These are phyloP conservation scores for Cheilosia impressa DNA, from an alignment of 2,888 invertebrate genomes.

Conservation along the genomic window DNA sequence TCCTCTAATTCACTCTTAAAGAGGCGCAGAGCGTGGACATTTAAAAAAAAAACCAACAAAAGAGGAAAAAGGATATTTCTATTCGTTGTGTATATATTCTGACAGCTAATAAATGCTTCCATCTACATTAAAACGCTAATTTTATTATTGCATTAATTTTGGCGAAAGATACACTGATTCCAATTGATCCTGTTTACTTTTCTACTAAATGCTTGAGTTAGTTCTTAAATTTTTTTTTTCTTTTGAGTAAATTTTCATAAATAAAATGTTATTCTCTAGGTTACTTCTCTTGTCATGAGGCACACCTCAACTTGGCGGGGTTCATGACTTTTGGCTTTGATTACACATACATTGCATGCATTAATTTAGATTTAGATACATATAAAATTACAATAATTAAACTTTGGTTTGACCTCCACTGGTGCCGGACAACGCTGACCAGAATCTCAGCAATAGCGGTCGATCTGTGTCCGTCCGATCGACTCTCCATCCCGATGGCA, in stretches of 20 bases:
- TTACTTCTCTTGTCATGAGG: constrained; percentile 51
- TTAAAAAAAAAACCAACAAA: neutral
- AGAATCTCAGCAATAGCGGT: constrained; percentile 81
- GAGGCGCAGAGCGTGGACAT: neutral
- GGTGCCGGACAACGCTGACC: constrained; percentile 77
- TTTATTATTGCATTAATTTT: constrained; percentile 58
- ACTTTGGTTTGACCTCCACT: constrained; percentile 76
- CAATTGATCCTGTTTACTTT: constrained; percentile 25
- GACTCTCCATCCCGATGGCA: constrained; percentile 81
- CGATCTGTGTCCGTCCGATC: constrained; percentile 79
- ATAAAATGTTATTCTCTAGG: constrained; percentile 66
- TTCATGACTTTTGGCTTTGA: constrained; percentile 72
- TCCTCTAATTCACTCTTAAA: constrained; percentile 1
- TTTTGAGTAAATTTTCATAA: constrained; percentile 54
- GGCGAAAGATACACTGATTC: constrained; percentile 45
- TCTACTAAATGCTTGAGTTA: constrained; percentile 67
- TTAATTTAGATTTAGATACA: constrained; percentile 46
- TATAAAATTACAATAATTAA: constrained; percentile 67
- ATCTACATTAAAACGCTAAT: constrained; percentile 48
- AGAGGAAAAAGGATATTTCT: neutral
- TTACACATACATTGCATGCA: constrained; percentile 76
- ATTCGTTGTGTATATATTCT: constrained; percentile 2
- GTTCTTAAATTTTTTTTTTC: constrained; percentile 5
- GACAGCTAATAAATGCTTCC: constrained; percentile 41
- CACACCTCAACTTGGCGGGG: constrained; percentile 30